These are phyloP conservation scores for Marisa cornuarietis DNA, from an alignment of 1,140 invertebrate species.

Conservation along the genomic window DNA sequence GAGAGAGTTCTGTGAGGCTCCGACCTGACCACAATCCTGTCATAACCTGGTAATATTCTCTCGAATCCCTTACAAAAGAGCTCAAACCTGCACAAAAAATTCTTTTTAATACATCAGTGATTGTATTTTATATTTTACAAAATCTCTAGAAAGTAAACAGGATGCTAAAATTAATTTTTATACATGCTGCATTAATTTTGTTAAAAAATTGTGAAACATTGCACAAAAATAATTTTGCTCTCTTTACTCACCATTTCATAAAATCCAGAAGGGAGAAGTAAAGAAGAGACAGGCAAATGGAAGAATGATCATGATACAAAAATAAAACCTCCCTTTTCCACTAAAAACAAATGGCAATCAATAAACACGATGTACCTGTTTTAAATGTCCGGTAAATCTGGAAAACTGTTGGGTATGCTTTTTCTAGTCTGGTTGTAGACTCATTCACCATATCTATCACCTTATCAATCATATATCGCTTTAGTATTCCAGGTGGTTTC, in stretches of 20 bases:
- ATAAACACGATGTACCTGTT: not conserved
- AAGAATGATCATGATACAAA: too few relatives aligned
- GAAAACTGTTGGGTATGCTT: slow-evolving; percentile 19
- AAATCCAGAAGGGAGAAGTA: too few relatives aligned
- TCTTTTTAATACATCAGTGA: too few relatives aligned
- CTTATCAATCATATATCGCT: slow-evolving; percentile 3
- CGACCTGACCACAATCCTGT: slow-evolving; percentile 39
- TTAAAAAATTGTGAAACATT: too few relatives aligned
- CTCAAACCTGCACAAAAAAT: slow-evolving; percentile 9
- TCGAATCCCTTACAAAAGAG: slow-evolving; percentile 38
- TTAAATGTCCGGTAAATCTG: slow-evolving; percentile 21
- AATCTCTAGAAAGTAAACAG: too few relatives aligned
- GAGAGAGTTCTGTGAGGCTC: slow-evolving; percentile 32
- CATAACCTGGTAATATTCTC: slow-evolving; percentile 38
- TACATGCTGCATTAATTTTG: too few relatives aligned
- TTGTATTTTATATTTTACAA: too few relatives aligned
- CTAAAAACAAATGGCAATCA: not conserved
- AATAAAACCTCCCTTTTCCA: not conserved
- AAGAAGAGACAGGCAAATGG: too few relatives aligned
- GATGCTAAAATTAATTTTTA: too few relatives aligned
- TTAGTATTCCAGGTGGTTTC: not conserved
- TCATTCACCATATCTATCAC: slow-evolving; percentile 3
- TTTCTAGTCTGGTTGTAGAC: slow-evolving; percentile 11
- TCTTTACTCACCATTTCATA: too few relatives aligned
- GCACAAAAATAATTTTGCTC: too few relatives aligned